Base-by-base conservation (phyloP, 1,140 invertebrate species). In the Pseudomyrmex gracilis region DNA sequence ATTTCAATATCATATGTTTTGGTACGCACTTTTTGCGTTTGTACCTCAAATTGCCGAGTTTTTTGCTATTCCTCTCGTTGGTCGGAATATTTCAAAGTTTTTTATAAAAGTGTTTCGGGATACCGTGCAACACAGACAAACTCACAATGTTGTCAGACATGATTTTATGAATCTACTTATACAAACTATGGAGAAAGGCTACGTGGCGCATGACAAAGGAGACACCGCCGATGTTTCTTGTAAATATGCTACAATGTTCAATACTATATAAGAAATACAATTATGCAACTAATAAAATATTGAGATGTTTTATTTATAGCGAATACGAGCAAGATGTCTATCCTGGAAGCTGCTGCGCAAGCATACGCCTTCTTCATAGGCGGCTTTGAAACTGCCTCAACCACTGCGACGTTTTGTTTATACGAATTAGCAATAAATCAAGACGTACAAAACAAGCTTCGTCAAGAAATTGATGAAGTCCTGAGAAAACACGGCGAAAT, bases 331-430 rank as follows among this genome's bases (percentile, higher is more conserved):
- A 88, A 82, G 45, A 51, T 77, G 8, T 64, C 55, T 7, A 71
- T 83, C 22, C 0, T 34, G 0, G 82, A 88, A 43, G 88, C 70
- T n/a, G 76, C 86, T 5, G 88, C 89, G 1, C 90, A 92, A 77
- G 87, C 84, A 10, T 91, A 64, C 15, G 71, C 90, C 0, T 92
- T 92, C 57, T 91, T 92, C 17, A 9, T 93, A 10, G 93, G 91
- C 12, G 94, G 94, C 20, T 94, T 92, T 64, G 94, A 94, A 85
- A 93, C 93, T 3, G 90, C 93, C 5, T 87, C 93, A 0, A 85
- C 91, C 0, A 89, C 90, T 4, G 87, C 89, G 0, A 89, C 89
- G 0, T 90, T 74, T 9, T 90, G 87, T 55, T 0, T 94, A 9
- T 95, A 95, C n/a, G 92, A 93, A 83, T 80, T 93, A n/a, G 87